Conservation (phyloP, 2,113 vertebrate species). For the Syngnathus typhle region DNA sequence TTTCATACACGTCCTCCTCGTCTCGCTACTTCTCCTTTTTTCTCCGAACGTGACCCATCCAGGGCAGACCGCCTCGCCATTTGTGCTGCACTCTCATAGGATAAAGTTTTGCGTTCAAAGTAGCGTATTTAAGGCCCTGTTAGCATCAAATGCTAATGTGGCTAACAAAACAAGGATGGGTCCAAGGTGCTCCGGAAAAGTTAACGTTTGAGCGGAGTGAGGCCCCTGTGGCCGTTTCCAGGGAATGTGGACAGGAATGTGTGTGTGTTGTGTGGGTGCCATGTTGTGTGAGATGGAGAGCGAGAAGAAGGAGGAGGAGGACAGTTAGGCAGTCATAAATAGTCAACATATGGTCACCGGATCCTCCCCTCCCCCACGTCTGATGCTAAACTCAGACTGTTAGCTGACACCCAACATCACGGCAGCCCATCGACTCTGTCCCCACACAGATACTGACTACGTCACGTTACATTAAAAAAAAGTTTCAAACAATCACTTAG, state of each 20-base stretch:
- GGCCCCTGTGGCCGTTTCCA: neutral
- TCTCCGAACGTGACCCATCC: neutral
- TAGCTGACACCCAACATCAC: constrained; percentile 36
- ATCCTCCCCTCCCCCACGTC: constrained; percentile 31
- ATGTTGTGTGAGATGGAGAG: constrained; percentile 7
- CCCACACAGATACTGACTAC: neutral
- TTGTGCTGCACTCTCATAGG: no score
- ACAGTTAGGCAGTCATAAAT: constrained; percentile 58
- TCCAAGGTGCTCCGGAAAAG: no score
- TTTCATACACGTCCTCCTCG: neutral
- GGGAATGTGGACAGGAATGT: neutral
- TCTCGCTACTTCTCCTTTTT: neutral
- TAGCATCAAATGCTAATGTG: no score
- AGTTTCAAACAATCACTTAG: no score
- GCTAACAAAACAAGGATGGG: no score
- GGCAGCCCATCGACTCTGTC: neutral
- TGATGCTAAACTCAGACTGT: constrained; percentile 31
- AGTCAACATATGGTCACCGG: constrained; percentile 64
- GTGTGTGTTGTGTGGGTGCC: neutral
- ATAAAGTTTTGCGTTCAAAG: no score
- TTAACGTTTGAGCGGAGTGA: neutral
- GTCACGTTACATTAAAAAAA: no score
- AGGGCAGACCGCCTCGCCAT: no score
- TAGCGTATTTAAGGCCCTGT: no score
- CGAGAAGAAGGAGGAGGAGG: constrained; percentile 20